A percentile compares a stretch with the other conserved stretches of the same genome.
These are phyloP conservation scores for Dexiosoma caninum DNA, from an alignment of 2,888 invertebrate genomes.

Conservation along the genomic window DNA sequence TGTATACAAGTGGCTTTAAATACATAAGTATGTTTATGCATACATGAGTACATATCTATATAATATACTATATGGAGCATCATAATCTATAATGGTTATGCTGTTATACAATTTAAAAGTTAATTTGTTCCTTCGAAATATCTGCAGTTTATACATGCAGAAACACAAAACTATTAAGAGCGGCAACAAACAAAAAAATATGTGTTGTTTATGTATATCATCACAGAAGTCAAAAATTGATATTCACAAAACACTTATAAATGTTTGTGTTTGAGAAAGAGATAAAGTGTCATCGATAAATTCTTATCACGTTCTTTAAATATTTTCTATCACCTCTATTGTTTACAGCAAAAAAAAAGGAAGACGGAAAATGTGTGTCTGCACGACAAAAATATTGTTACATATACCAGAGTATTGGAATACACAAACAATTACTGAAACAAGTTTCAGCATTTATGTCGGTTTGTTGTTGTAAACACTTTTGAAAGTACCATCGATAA, in stretches of 20 bases:
- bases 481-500: slow-evolving; percentile 40
- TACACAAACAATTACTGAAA: neutral
- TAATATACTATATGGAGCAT: neutral
- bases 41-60: no score
- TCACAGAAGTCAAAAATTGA: neutral
- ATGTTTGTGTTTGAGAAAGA: slow-evolving; percentile 10
- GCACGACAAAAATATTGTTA: neutral
- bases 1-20: slow-evolving; percentile 6
- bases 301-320: slow-evolving; percentile 76
- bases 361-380: slow-evolving; percentile 14
- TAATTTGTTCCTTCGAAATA: slow-evolving; percentile 39
- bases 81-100: slow-evolving; percentile 57
- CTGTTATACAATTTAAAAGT: slow-evolving; percentile 56
- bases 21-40: neutral
- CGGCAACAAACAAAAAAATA: slow-evolving; percentile 19
- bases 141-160: neutral
- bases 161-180: slow-evolving; percentile 46
- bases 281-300: slow-evolving; percentile 69
- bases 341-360: slow-evolving; percentile 46
- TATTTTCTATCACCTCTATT: slow-evolving; percentile 73
- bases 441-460: slow-evolving; percentile 50
- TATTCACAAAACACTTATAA: neutral
- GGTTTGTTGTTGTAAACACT: slow-evolving; percentile 26
- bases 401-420: neutral
- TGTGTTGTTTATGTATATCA: slow-evolving; percentile 7